Conservation (phyloP, 2,113 vertebrate species). For the Macquaria australasica region DNA sequence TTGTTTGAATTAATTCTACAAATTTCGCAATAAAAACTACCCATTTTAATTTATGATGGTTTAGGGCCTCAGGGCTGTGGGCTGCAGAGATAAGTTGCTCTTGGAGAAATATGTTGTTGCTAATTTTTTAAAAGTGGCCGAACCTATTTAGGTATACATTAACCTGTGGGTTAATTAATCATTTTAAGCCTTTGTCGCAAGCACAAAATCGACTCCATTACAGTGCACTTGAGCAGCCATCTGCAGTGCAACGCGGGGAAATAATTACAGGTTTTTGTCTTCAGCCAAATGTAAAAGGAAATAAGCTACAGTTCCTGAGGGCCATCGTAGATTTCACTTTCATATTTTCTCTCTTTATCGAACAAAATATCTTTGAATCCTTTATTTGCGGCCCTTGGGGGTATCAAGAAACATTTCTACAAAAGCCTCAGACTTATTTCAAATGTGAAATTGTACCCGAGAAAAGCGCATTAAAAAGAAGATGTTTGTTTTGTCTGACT, state of each 20-base stretch:
- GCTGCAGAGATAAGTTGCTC: neutral
- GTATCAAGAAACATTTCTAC: conserved; percentile 1
- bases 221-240: conserved; percentile 61
- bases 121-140: neutral
- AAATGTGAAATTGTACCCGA: neutral
- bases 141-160: conserved; percentile 14
- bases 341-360: conserved; percentile 1
- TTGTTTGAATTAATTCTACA: neutral
- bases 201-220: conserved; percentile 37
- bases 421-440: neutral
- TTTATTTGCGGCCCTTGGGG: conserved; percentile 6
- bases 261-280: conserved; percentile 47
- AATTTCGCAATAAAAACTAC: neutral
- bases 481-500: conserved; percentile 68
- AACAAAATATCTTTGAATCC: conserved; percentile 7
- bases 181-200: conserved; percentile 36
- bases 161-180: conserved; percentile 54
- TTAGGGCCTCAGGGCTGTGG: neutral
- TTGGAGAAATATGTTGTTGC: conserved; percentile 2
- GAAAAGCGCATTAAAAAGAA: conserved; percentile 33
- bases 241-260: conserved; percentile 51
- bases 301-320: neutral
- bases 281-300: conserved; percentile 31
- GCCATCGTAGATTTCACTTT: neutral
- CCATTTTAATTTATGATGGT: neutral